Evolutionary conservation across 2,888 invertebrate genomes (phyloP), one percentile per base, ranked within the genome.

Genomic region (Frankliniella fusca): DNA sequence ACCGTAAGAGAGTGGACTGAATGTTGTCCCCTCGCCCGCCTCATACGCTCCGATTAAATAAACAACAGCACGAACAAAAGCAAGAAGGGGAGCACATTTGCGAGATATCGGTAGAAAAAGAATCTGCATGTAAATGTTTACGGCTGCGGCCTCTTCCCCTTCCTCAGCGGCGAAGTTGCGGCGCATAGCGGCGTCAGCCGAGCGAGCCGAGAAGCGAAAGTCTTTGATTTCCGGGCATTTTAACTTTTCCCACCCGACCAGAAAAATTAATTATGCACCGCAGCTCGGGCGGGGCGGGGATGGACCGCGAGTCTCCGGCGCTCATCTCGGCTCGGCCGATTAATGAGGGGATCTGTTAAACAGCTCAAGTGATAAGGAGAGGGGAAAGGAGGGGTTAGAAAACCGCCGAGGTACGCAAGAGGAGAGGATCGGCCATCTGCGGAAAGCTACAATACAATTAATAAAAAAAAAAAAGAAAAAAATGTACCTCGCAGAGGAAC

Each of bases 41-140:
- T n/a, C n/a, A n/a, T n/a, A 54, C 3, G 54, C 54, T 54, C 54
- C 54, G 15, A 38, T 38, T 38, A 38, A 3, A 5, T 38, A 38
- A 38, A 38, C 38, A 38, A 38, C 38, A 38, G 5, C 38, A 54
- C n/a, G n/a, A n/a, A n/a, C n/a, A n/a, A n/a, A n/a, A n/a, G 65
- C 65, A 20, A 65, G 23, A 70, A 70, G 23, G 70, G 9, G 70
- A n/a, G 9, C 70, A 38, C 23, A 70, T 70, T 70, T 70, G 70
- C 70, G 23, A 70, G 23, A 70, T 70, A 70, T 70, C 70, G 70
- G 23, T 38, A 38, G 70, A 23, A 23, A 65, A 70, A 23, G 70
- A 70, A 70, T 70, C 23, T 70, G 70, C 70, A 70, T 70, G 70
- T 70, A 70, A 70, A 70, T 70, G 70, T 70, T 70, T 70, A 70